Evolutionary conservation across 2,113 vertebrate species (phyloP).

Genomic region (Sarotherodon lohbergeri): DNA sequence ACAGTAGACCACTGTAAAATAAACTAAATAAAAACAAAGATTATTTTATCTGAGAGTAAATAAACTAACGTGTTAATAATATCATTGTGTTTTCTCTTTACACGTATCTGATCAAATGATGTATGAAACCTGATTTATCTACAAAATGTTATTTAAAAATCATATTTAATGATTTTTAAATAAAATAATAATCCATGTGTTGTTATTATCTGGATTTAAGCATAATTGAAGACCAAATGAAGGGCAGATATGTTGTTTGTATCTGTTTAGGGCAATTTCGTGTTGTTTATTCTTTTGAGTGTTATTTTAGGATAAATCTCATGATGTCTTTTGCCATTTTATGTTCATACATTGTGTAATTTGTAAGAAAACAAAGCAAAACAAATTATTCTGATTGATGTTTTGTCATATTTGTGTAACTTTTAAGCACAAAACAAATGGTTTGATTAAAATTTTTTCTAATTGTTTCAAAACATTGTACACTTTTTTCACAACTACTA

Average conservation of each 20-base stretch:
- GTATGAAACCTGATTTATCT: background rate
- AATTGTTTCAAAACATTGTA: background rate
- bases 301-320: rapidly evolving
- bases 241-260: background rate
- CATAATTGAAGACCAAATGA: background rate
- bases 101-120: background rate
- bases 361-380: background rate
- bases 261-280: rapidly evolving
- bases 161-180: background rate
- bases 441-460: background rate
- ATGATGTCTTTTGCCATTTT: background rate
- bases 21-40: background rate
- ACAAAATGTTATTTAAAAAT: background rate
- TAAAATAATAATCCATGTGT: background rate
- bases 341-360: background rate
- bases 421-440: background rate
- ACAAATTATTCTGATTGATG: background rate
- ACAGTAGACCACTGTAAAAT: background rate
- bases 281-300: background rate
- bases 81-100: rapidly evolving
- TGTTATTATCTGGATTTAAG: background rate
- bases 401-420: background rate
- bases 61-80: background rate
- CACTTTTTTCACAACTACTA: background rate
- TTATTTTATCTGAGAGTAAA: background rate